A percentile compares a stretch with the other conserved stretches of the same genome.
phyloP scores from a whole-genome alignment of 1,140 invertebrate genomes.

The Drosophila murphyi region DNA sequence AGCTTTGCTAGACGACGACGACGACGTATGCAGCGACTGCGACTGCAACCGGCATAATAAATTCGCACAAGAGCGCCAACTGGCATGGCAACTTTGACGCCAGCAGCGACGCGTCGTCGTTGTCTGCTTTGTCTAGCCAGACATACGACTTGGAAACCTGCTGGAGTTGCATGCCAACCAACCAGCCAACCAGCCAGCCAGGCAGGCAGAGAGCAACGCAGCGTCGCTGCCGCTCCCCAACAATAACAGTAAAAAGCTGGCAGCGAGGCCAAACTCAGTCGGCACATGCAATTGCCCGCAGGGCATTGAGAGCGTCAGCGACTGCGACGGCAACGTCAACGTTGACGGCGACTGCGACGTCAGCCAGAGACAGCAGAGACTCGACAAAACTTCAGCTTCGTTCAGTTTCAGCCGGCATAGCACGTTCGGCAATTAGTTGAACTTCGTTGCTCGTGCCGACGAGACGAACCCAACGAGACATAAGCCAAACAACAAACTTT shows the following conservation, averaged over 20 bases:
- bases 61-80: slow-evolving; percentile 28
- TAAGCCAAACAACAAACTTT: slow-evolving; percentile 32
- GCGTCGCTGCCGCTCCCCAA: slow-evolving; percentile 28
- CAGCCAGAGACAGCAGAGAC: slow-evolving; percentile 30
- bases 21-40: slow-evolving; percentile 9
- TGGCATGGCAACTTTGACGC: slow-evolving; percentile 22
- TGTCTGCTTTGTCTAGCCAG: slow-evolving; percentile 62
- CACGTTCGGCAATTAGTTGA: slow-evolving; percentile 75
- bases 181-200: too few relatives aligned
- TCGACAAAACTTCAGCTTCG: slow-evolving; percentile 44
- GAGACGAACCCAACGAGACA: slow-evolving; percentile 58
- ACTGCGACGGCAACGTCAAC: slow-evolving; percentile 37
- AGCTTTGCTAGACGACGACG: slow-evolving; percentile 19
- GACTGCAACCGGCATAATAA: slow-evolving; percentile 31
- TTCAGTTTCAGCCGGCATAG: slow-evolving; percentile 36
- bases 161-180: slow-evolving; percentile 28
- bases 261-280: slow-evolving; percentile 35
- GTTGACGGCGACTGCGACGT: slow-evolving; percentile 28
- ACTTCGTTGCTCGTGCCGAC: slow-evolving; percentile 75
- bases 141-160: slow-evolving; percentile 47
- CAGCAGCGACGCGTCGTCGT: slow-evolving; percentile 15
- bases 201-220: slow-evolving; percentile 11
- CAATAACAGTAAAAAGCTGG: slow-evolving; percentile 65
- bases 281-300: slow-evolving; percentile 55
- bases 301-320: slow-evolving; percentile 44